These are phyloP conservation scores for Euthynnus affinis DNA, from an alignment of 2,797 vertebrate species.

Conservation along the genomic window DNA sequence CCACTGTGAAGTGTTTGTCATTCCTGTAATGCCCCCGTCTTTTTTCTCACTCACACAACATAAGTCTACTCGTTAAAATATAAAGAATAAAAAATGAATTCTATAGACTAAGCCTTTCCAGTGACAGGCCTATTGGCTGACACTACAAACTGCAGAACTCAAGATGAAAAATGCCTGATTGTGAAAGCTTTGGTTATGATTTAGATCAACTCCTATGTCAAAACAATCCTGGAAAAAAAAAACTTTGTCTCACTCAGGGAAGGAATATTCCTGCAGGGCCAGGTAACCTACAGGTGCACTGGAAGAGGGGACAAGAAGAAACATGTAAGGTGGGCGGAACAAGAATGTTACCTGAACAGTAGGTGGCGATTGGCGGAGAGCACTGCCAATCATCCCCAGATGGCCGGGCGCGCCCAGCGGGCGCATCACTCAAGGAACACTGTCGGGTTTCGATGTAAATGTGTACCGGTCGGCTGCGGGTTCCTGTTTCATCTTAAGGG, in stretches of 20 bases:
- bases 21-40: rapidly evolving
- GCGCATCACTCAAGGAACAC: not conserved
- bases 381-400: conserved; percentile 34
- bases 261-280: no score
- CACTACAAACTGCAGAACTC: not conserved
- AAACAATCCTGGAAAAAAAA: not conserved
- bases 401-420: conserved; percentile 17
- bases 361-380: conserved; percentile 60
- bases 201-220: no score
- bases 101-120: not conserved
- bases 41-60: not conserved
- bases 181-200: not conserved
- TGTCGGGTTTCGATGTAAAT: conserved; percentile 50
- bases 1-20: not conserved
- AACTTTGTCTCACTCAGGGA: no score
- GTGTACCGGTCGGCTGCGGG: not conserved
- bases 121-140: not conserved
- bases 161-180: not conserved
- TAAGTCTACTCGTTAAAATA: not conserved
- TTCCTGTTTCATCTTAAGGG: not conserved
- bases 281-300: not conserved
- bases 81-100: not conserved
- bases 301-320: conserved; percentile 31
- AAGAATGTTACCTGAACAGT: conserved; percentile 26
- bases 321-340: conserved; percentile 43